These are phyloP conservation scores for Tamandua tetradactyla DNA, from an alignment of 2,797 vertebrate species.

Conservation along the genomic window DNA sequence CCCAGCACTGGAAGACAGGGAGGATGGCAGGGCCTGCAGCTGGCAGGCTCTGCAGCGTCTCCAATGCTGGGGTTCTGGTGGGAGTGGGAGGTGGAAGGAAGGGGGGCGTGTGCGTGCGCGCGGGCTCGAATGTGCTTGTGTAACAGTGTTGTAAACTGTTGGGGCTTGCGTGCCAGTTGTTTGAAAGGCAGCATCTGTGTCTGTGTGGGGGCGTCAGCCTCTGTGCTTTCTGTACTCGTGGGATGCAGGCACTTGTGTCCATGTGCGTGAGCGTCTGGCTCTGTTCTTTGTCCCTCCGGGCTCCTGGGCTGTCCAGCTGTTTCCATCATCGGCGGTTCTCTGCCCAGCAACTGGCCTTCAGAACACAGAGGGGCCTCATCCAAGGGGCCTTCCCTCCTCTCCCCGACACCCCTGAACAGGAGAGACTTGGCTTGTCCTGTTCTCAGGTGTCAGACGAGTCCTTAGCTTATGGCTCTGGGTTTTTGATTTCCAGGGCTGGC, in stretches of 20 bases:
- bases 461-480: neutral
- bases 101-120: neutral
- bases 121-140: neutral
- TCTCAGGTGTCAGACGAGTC: neutral
- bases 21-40: neutral
- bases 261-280: neutral
- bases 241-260: neutral
- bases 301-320: too few species aligned
- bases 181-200: neutral
- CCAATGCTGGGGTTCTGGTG: neutral
- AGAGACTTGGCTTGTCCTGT: neutral
- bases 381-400: neutral
- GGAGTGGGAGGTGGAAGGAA: neutral
- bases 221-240: neutral
- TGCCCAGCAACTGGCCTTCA: neutral
- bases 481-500: neutral
- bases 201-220: neutral
- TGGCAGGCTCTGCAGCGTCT: neutral
- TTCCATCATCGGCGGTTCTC: neutral
- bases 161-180: neutral
- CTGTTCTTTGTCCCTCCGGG: neutral
- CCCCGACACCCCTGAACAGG: too few species aligned
- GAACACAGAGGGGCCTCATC: neutral
- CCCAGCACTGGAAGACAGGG: constrained; percentile 68
- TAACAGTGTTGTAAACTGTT: neutral